Evolutionary conservation across 2,888 invertebrate species (phyloP), one percentile per base, ranked within the genome.

Genomic region (Cylindroiulus punctatus): DNA sequence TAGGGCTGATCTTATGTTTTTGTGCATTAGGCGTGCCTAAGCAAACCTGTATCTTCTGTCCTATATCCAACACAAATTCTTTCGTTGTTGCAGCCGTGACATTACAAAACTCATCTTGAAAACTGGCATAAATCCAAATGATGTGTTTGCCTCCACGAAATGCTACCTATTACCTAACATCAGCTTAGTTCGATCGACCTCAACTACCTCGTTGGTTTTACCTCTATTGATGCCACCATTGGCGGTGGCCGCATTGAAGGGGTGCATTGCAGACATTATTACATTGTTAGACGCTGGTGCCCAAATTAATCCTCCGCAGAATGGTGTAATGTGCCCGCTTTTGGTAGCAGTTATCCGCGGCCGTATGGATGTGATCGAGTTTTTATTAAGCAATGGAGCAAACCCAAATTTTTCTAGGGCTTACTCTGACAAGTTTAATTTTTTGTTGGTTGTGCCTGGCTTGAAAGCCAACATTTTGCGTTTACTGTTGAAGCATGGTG

Each of bases 341-440:
- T 19, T n/a, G 26, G 14, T 22, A 1, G 84, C 84, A 42, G 42
- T 42, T 14, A 8, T n/a, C 10, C 0, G 0, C 4, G 44, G n/a
- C 0, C n/a, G 40, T 19, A 7, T 19, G n/a, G 84, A 84, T 4
- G 40, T 42, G 4, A 22, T 84, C 0, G 44, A 84, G 40, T 44
- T 84, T 26, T 42, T 84, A 19, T 42, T 84, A 19, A 36, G 17
- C 14, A 19, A 42, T 42, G 84, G 84, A 40, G 19, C 84, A 19
- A 22, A 84, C 40, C 84, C 84, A n/a, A 84, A 84, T 84, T 83
- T 14, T 36, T 12, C 17, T 12, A 3, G 81, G 12, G n/a, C n/a
- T n/a, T n/a, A n/a, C n/a, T 4, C 26, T 19, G 52, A 5, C 7
- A n/a, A 19, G 14, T n/a, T 3, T 52, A 52, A 19, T 14, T 4